A percentile compares a stretch with the other conserved stretches of the same genome.
Evolutionary conservation across 2,888 invertebrate genomes (phyloP).

Genomic region (Orthosia gracilis): DNA sequence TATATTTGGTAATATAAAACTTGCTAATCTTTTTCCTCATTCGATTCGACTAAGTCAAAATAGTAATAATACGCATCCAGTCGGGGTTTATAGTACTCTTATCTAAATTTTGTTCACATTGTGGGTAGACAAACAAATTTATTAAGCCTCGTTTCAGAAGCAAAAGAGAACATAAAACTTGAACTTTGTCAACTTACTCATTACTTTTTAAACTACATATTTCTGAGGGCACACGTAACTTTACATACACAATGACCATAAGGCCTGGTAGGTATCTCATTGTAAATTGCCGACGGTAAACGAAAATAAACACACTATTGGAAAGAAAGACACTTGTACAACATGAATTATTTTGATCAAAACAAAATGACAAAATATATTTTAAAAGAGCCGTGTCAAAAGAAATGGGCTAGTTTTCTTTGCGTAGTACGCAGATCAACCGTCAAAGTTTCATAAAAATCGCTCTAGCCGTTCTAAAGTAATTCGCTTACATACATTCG

Average conservation of each 20-base stretch:
- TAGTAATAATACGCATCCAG: background rate
- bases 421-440: no score
- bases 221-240: background rate
- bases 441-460: background rate
- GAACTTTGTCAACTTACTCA: background rate
- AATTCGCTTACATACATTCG: no score
- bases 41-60: constrained; percentile 3
- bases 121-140: no score
- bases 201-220: background rate
- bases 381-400: no score
- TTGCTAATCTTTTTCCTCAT: constrained; percentile 10
- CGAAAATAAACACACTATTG: background rate
- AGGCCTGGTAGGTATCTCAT: no score
- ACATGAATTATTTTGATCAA: background rate
- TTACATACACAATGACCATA: no score
- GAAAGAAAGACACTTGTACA: background rate
- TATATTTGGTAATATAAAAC: constrained; percentile 4
- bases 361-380: no score
- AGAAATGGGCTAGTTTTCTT: no score
- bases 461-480: no score
- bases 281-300: constrained; percentile 28
- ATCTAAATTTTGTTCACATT: constrained; percentile 10
- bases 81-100: background rate
- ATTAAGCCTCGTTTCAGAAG: background rate
- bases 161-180: background rate